These are phyloP conservation scores for Cyprinella venusta DNA, from an alignment of 2,797 vertebrate species.

Conservation along the genomic window DNA sequence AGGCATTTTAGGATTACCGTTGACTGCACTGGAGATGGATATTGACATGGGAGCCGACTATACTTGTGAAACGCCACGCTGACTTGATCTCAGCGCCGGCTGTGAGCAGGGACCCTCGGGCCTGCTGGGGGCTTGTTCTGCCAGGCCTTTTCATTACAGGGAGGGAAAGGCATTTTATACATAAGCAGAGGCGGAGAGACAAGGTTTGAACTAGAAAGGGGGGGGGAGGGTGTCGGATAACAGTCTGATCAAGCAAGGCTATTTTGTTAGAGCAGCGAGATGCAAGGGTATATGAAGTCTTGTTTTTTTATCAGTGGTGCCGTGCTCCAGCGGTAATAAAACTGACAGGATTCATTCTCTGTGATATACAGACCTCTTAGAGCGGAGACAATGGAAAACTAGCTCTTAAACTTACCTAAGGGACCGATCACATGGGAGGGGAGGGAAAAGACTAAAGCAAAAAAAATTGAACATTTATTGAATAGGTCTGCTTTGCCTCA, in stretches of 20 bases:
- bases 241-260: slow-evolving; percentile 81
- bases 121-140: slow-evolving; percentile 74
- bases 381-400: slow-evolving; percentile 84
- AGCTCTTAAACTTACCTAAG: slow-evolving; percentile 85
- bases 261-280: slow-evolving; percentile 79
- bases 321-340: slow-evolving; percentile 84
- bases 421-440: slow-evolving; percentile 71
- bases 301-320: slow-evolving; percentile 79
- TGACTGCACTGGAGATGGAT: slow-evolving; percentile 70
- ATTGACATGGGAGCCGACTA: slow-evolving; percentile 73
- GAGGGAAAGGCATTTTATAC: slow-evolving; percentile 68
- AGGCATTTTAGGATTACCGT: slow-evolving; percentile 72
- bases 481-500: slow-evolving; percentile 71
- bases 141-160: slow-evolving; percentile 76
- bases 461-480: slow-evolving; percentile 78
- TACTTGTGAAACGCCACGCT: slow-evolving; percentile 73
- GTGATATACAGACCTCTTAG: slow-evolving; percentile 86
- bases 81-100: slow-evolving; percentile 74
- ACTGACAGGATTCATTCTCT: slow-evolving; percentile 84
- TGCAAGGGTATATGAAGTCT: slow-evolving; percentile 79
- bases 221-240: slow-evolving; percentile 65
- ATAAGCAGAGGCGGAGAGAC: slow-evolving; percentile 66
- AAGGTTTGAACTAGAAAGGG: slow-evolving; percentile 22
- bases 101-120: slow-evolving; percentile 73
- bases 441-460: slow-evolving; percentile 47